A percentile compares a stretch with the other conserved stretches of the same genome.
These are phyloP conservation scores for Zelostemma sp. DNA, from an alignment of 1,140 invertebrate species.

Conservation along the genomic window DNA sequence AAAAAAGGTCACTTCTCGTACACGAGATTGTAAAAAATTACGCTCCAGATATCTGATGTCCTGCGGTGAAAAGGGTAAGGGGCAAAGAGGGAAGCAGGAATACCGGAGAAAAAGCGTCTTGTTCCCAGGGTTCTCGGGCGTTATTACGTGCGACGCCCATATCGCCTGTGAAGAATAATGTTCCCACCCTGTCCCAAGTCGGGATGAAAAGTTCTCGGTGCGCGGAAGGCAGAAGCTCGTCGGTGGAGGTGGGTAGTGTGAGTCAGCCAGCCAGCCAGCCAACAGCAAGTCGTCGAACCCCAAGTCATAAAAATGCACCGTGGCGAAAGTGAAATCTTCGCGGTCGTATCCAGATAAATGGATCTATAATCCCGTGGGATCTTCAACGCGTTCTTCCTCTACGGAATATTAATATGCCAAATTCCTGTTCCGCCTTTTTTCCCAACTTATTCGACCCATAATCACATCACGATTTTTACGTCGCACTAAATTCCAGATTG, in stretches of 20 bases:
- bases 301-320: constrained; percentile 19
- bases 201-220: constrained; percentile 17
- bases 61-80: background rate
- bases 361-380: constrained; percentile 21
- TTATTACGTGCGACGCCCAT: constrained; percentile 23
- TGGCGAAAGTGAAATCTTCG: constrained; percentile 24
- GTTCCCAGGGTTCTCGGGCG: constrained; percentile 6
- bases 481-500: too few species aligned
- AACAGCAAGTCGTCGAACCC: constrained; percentile 14
- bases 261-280: constrained; percentile 6
- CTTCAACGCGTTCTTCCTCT: constrained; percentile 5
- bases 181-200: constrained; percentile 3
- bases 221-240: constrained; percentile 6
- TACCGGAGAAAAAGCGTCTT: constrained; percentile 9
- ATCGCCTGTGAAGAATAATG: constrained; percentile 22
- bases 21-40: constrained; percentile 6
- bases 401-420: constrained; percentile 19
- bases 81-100: background rate
- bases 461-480: background rate
- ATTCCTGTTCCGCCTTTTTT: constrained; percentile 14
- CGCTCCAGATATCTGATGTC: constrained; percentile 1
- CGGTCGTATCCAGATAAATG: constrained; percentile 20
- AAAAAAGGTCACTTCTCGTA: background rate
- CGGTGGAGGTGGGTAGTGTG: constrained; percentile 3
- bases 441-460: background rate